Evolutionary conservation across 1,140 invertebrate genomes (phyloP).

Genomic region (Aethina tumida): DNA sequence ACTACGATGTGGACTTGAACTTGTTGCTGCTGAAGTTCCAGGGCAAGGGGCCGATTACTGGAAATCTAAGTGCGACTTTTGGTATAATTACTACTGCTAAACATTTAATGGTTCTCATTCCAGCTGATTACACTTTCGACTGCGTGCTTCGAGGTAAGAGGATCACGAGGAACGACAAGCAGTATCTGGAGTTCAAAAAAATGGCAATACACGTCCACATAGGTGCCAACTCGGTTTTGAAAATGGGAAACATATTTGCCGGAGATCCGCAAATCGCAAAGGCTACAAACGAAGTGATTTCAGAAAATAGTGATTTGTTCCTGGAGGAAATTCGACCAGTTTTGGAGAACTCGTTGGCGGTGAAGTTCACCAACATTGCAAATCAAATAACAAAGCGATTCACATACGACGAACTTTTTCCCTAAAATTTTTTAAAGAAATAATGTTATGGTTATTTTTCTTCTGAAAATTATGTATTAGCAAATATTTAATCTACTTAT

Average conservation of each 20-base stretch:
- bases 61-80: constrained; percentile 53
- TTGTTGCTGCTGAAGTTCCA: constrained; percentile 49
- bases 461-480: too few relatives aligned
- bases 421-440: constrained; percentile 29
- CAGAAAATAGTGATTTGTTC: constrained; percentile 50
- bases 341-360: constrained; percentile 47
- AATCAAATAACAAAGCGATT: constrained; percentile 59
- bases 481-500: too few relatives aligned
- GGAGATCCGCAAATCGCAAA: constrained; percentile 44
- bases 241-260: constrained; percentile 52
- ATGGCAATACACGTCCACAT: constrained; percentile 45
- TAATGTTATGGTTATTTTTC: too few relatives aligned
- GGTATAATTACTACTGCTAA: constrained; percentile 3
- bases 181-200: constrained; percentile 47
- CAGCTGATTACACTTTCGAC: constrained; percentile 47
- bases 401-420: constrained; percentile 58
- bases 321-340: constrained; percentile 54
- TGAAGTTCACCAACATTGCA: constrained; percentile 55
- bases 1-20: constrained; percentile 46
- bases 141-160: constrained; percentile 45
- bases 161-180: constrained; percentile 37
- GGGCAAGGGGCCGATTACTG: constrained; percentile 52
- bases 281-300: constrained; percentile 38
- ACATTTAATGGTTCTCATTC: constrained; percentile 20
- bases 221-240: constrained; percentile 38